phyloP scores from a whole-genome alignment of 2,113 vertebrate genomes.

The Anhinga anhinga region DNA sequence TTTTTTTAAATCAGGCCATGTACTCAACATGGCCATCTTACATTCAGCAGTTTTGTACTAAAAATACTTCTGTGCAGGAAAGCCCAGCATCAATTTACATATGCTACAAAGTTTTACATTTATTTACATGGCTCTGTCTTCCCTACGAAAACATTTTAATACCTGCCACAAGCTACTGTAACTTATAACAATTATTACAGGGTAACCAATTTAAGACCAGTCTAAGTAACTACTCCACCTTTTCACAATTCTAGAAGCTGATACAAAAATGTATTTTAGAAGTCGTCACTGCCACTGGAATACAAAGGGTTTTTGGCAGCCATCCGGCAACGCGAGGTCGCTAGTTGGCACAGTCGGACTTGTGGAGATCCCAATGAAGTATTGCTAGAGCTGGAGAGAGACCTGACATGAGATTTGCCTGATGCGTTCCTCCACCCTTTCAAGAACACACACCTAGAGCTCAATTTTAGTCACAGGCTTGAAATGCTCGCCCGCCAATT shows the following conservation, averaged over 20 bases:
- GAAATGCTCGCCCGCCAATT: rapidly evolving
- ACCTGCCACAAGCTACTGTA: neutral
- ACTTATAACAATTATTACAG: neutral
- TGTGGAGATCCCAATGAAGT: neutral
- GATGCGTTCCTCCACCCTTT: neutral
- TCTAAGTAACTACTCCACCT: neutral
- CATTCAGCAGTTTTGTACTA: conserved; percentile 95
- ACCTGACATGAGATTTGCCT: neutral
- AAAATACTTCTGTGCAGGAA: conserved; percentile 93
- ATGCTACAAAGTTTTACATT: conserved; percentile 94
- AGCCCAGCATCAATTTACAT: conserved; percentile 91
- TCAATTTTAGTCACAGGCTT: neutral
- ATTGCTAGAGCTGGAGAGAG: neutral
- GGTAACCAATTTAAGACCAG: neutral
- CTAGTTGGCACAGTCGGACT: neutral
- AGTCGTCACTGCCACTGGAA: neutral
- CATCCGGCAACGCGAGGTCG: neutral
- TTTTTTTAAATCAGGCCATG: conserved; percentile 76
- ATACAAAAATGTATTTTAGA: conserved; percentile 22
- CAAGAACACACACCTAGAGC: neutral
- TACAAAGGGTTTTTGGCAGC: conserved; percentile 26
- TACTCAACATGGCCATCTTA: conserved; percentile 80
- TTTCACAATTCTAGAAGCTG: neutral
- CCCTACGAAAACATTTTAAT: neutral
- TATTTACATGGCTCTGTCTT: conserved; percentile 95